Evolutionary conservation across 2,113 vertebrate species (phyloP), one percentile per base, ranked within the genome.

Genomic region (Mixornis gularis): DNA sequence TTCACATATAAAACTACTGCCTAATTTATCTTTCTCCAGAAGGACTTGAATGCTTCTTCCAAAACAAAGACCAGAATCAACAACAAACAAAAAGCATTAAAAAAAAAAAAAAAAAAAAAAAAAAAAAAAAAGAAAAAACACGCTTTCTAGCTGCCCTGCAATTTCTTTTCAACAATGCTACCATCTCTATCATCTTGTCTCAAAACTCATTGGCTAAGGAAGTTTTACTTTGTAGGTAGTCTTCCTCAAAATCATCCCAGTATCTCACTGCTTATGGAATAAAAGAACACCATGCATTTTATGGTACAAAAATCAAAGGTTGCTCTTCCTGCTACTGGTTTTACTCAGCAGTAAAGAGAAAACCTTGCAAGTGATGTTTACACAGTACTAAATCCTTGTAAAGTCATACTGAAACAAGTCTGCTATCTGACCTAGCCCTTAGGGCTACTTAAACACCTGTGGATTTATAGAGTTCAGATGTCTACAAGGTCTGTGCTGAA

Each of bases 371-470:
- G 95, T 92, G 94, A 95, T 97, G 94, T 97, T 97, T 96, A 97
- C 97, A 97, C 96, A 97, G 97, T 95, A 97, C 48, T 85, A 97
- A 98, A 97, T 96, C 96, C 97, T 98, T 98, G 95, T 98, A 97
- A 98, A 98, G 95, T 97, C 95, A 87, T 58, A 95, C 92, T 96
- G 89, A 92, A 97, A 96, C 96, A 96, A 96, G 96, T 66, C 92
- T 97, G 97, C 94, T 97, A 90, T 97, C 97, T 97, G 97, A 98
- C 96, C 95, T 94, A 93, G 93, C 95, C 95, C 96, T 96, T 90
- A 97, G 97, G 97, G 96, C 96, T 97, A 94, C 97, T 97, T 97
- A 97, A 97, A 98, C 97, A 98, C 98, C 97, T 98, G 98, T 97
- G 97, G 97, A 97, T 97, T 98, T 98, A 98, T 97, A 96, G 95